phyloP scores from a whole-genome alignment of 2,888 invertebrate genomes.

The Coremacera marginata region DNA sequence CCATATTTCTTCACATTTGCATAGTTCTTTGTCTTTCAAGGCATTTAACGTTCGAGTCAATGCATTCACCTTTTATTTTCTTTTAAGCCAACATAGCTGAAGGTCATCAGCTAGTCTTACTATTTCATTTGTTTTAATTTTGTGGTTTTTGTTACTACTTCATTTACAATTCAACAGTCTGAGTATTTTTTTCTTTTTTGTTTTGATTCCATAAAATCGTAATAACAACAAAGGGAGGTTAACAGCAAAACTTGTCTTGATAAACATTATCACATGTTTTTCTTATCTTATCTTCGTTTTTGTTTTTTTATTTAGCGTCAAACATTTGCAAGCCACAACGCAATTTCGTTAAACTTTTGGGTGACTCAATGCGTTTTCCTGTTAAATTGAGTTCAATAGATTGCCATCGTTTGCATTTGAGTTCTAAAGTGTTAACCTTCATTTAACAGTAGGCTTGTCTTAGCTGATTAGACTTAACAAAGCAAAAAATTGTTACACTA shows the following conservation, averaged over 20 bases:
- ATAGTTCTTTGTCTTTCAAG: background rate
- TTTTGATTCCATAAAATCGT: conserved; percentile 22
- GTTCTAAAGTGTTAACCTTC: background rate
- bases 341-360: background rate
- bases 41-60: background rate
- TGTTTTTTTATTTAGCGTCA: background rate
- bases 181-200: background rate
- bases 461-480: no score
- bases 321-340: conserved; percentile 18
- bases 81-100: background rate
- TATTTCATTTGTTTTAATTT: background rate
- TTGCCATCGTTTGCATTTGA: background rate
- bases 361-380: background rate
- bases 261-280: background rate
- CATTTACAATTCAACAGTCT: background rate
- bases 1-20: background rate
- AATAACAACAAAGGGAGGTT: background rate
- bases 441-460: no score
- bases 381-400: background rate
- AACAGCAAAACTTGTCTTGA: background rate
- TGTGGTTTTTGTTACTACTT: background rate
- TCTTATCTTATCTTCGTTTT: background rate
- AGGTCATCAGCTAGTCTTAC: background rate
- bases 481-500: no score
- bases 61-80: background rate